These are phyloP conservation scores for Progne subis DNA, from an alignment of 2,113 vertebrate species.

Conservation along the genomic window DNA sequence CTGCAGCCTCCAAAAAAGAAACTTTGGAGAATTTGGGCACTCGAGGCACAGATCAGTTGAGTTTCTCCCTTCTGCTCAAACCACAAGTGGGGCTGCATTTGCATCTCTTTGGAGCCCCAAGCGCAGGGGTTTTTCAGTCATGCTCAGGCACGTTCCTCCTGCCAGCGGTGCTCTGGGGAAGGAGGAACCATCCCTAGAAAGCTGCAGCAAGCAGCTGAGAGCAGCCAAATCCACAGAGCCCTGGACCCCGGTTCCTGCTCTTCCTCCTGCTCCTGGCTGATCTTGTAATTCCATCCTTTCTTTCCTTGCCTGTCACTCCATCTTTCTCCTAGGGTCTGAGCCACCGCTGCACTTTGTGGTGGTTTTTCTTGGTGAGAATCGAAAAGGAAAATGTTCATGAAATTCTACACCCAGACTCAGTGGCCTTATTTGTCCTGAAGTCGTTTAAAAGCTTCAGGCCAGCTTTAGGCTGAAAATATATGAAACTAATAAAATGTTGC, in stretches of 20 bases:
- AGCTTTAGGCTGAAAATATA: not conserved
- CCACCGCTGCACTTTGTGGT: not conserved
- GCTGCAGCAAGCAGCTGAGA: not conserved
- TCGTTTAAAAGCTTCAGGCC: not conserved
- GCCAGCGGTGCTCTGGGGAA: not conserved
- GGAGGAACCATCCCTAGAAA: not conserved
- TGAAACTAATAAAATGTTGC: not conserved
- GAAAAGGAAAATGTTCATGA: not conserved
- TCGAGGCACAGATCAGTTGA: fast-evolving
- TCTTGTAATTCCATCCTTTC: not conserved
- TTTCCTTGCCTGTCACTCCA: not conserved
- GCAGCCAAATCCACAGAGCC: not conserved
- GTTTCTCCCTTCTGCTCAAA: not conserved
- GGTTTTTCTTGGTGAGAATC: not conserved
- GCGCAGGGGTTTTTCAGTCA: not conserved
- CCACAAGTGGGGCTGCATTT: fast-evolving
- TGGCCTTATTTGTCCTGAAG: not conserved
- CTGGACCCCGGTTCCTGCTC: not conserved
- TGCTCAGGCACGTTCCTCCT: not conserved
- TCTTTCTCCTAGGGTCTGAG: not conserved
- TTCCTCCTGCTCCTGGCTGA: not conserved
- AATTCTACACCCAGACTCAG: not conserved
- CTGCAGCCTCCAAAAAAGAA: not conserved
- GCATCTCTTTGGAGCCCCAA: not conserved
- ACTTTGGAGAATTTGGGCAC: not conserved